A percentile compares a stretch with the other conserved stretches of the same genome.
phyloP scores from a whole-genome alignment of 35 echinoderm and acorn worm genomes.

The Ptychodera flava region DNA sequence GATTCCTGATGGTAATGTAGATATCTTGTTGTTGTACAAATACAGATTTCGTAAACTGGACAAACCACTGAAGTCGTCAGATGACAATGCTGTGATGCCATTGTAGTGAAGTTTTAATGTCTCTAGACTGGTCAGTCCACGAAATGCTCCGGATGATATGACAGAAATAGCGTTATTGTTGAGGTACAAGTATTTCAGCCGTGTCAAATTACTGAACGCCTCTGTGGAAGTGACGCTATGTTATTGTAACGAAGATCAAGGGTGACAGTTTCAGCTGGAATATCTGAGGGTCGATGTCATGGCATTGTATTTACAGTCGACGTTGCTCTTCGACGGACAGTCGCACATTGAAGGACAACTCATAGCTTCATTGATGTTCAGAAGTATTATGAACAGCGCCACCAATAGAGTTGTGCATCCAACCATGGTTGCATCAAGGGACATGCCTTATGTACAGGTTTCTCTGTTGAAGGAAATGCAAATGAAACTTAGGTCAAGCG shows the following conservation, averaged over 20 bases:
- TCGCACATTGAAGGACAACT: neutral
- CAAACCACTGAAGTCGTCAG: neutral
- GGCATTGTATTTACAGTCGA: neutral
- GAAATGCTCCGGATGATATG: neutral
- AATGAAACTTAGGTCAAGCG: too few species aligned
- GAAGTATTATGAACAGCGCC: too few species aligned
- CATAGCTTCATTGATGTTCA: too few species aligned
- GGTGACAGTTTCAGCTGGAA: neutral
- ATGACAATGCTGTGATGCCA: neutral
- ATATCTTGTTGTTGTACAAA: too few species aligned
- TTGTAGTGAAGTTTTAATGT: neutral
- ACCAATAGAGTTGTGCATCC: too few species aligned
- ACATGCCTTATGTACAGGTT: too few species aligned
- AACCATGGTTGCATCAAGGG: too few species aligned
- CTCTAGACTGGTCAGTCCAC: neutral
- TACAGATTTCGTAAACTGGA: neutral
- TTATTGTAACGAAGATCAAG: neutral
- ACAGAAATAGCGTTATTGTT: neutral
- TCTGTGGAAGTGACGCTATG: neutral
- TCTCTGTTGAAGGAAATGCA: too few species aligned
- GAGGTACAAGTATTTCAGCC: neutral
- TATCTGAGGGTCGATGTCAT: neutral
- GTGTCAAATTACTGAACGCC: neutral
- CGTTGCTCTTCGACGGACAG: neutral
- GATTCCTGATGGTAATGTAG: too few species aligned